A percentile compares a stretch with the other conserved stretches of the same genome.
Evolutionary conservation across 2,888 invertebrate species (phyloP).

Genomic region (Anarsia innoxiella): DNA sequence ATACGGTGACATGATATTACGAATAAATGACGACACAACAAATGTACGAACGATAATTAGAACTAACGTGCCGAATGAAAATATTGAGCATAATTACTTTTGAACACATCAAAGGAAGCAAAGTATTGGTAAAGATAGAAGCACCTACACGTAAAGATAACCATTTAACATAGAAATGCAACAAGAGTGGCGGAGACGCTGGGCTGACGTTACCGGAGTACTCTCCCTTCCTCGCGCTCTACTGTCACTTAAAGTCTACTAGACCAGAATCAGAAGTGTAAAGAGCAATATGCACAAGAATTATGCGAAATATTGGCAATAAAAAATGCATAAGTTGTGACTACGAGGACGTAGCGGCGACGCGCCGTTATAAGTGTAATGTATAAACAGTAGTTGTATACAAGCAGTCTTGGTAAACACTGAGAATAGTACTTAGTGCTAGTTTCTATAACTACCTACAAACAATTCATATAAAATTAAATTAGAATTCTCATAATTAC

Average conservation of each 20-base stretch:
- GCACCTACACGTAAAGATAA: slow-evolving; percentile 33
- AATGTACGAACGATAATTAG: no score
- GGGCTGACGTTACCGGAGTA: neutral
- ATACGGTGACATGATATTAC: no score
- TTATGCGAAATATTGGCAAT: slow-evolving; percentile 64
- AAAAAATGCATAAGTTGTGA: slow-evolving; percentile 73
- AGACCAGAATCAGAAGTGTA: slow-evolving; percentile 49
- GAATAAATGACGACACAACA: no score
- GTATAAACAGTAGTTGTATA: slow-evolving; percentile 69
- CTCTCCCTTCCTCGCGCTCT: no score
- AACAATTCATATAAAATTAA: slow-evolving; percentile 68
- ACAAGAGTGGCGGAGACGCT: slow-evolving; percentile 16
- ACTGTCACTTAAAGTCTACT: slow-evolving; percentile 41
- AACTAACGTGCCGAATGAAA: slow-evolving; percentile 7
- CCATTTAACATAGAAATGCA: slow-evolving; percentile 29
- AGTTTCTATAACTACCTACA: slow-evolving; percentile 52
- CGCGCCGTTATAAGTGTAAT: slow-evolving; percentile 46
- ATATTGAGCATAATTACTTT: slow-evolving; percentile 61
- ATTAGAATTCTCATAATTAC: slow-evolving; percentile 58
- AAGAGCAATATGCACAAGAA: slow-evolving; percentile 49
- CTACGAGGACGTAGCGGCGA: slow-evolving; percentile 53
- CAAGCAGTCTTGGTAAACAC: slow-evolving; percentile 75
- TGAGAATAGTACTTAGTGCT: slow-evolving; percentile 72
- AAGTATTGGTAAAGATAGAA: slow-evolving; percentile 39
- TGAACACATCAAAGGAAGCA: slow-evolving; percentile 68